Evolutionary conservation across 2,797 vertebrate species (phyloP), one percentile per base, ranked within the genome.

Genomic region (Eidolon dupreanum): DNA sequence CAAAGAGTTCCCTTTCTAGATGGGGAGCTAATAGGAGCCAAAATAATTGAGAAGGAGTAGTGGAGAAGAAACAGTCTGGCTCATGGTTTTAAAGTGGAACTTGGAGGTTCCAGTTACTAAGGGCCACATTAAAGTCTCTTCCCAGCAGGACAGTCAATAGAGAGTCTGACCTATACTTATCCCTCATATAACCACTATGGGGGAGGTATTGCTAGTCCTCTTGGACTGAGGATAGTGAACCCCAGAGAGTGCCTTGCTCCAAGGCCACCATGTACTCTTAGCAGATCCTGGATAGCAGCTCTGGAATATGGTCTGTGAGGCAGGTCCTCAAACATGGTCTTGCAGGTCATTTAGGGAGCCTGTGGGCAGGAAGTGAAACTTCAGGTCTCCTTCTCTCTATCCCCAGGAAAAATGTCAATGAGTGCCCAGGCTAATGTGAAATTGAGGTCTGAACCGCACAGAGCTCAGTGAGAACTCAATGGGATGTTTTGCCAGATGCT

Each of bases 361-460:
- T 46, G 1, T 57, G 24, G 61, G 20, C 26, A 94, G 55, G 22
- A 95, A 36, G 49, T 83, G 63, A 78, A 78, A 88, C n/a, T 86
- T 26, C 57, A 73, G 8, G 31, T 85, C 28, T 41, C 12, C 59
- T 66, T 96, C 65, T 94, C 73, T 49, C 63, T 15, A 74, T 36
- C n/a, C 46, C 31, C 20, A 77, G 24, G 53, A 8, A 95, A 93
- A 94, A 77, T 71, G 33, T 93, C 71, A 49, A 5, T 46, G 46
- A 96, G 49, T 68, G 8, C 7, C 33, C 33, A 73, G 31, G 41
- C 17, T 91, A 93, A 95, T 94, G n/a, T 96, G 59, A 85, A 95
- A 78, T 74, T 10, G 51, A 88, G 31, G 51, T 26, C 33, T 86
- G 70, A 41, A 63, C 46, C 77, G 19, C 61, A 5, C 13, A 82